A percentile compares a stretch with the other conserved stretches of the same genome.
phyloP scores from a whole-genome alignment of 2,113 vertebrate genomes.

The Fregata magnificens region DNA sequence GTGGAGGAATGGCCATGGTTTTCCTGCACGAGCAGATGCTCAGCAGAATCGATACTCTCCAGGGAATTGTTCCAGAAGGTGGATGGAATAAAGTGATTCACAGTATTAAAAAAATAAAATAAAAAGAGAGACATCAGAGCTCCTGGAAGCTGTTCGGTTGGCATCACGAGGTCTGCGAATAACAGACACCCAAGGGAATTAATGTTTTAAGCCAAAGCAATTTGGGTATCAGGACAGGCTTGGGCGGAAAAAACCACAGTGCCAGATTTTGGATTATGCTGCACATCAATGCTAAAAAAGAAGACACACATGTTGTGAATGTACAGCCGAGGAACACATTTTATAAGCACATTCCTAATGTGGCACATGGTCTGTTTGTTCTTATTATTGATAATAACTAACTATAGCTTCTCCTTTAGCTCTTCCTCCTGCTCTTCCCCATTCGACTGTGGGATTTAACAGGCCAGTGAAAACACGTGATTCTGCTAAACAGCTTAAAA shows the following conservation, averaged over 20 bases:
- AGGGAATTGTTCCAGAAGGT: constrained; percentile 57
- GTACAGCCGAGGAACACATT: background rate
- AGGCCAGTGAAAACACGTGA: background rate
- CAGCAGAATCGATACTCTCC: background rate
- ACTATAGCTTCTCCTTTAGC: background rate
- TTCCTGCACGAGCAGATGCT: constrained; percentile 26
- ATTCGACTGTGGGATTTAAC: background rate
- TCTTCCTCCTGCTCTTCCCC: background rate
- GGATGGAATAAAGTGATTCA: constrained; percentile 57
- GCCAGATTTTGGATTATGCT: constrained; percentile 44
- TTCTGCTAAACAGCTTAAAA: background rate
- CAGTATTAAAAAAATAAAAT: constrained; percentile 53
- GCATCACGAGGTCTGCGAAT: constrained; percentile 20
- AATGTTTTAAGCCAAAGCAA: constrained; percentile 69
- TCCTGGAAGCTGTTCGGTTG: constrained; percentile 66
- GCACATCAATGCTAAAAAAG: constrained; percentile 40
- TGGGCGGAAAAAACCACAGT: constrained; percentile 1
- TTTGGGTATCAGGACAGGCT: constrained; percentile 64
- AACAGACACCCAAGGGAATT: constrained; percentile 64
- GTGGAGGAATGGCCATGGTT: background rate
- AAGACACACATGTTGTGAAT: constrained; percentile 6
- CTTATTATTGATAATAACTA: background rate
- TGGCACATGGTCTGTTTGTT: background rate
- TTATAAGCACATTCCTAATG: background rate
- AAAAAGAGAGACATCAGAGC: constrained; percentile 61